Conservation (phyloP, 2,888 invertebrate species). For the Standfussiana lucernea region DNA sequence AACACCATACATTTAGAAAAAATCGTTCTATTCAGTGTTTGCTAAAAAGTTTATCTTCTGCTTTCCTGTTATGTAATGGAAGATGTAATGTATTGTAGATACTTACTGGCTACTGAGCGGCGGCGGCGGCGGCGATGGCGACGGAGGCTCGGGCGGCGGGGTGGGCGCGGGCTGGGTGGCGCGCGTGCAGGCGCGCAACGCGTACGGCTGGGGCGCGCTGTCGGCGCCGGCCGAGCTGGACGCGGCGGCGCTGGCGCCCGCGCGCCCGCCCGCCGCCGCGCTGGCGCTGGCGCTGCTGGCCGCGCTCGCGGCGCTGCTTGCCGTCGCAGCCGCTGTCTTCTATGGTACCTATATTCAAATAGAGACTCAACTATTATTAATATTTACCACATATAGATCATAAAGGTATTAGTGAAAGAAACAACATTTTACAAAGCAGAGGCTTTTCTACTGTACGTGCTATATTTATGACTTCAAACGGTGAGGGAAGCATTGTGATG, state of each 20-base stretch:
- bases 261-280: conserved; percentile 89
- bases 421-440: neutral
- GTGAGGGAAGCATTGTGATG: neutral
- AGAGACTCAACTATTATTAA: neutral
- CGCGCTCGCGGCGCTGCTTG: conserved; percentile 82
- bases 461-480: neutral
- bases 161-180: conserved; percentile 93
- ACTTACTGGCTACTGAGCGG: conserved; percentile 95
- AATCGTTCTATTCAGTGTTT: neutral
- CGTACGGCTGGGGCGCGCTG: conserved; percentile 95
- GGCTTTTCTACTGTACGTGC: neutral
- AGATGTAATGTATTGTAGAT: conserved; percentile 83
- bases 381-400: neutral
- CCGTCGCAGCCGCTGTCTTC: conserved; percentile 75
- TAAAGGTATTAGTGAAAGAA: neutral
- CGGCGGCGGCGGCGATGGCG: conserved; percentile 90
- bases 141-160: conserved; percentile 92
- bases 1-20: neutral
- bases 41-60: neutral
- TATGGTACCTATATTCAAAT: conserved; percentile 78
- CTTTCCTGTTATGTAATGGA: neutral
- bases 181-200: conserved; percentile 94
- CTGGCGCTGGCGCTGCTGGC: conserved; percentile 92
- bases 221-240: conserved; percentile 92
- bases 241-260: conserved; percentile 72